Percentiles rank a stretch among this genome's conserved stretches.
Conservation (phyloP, 2,113 vertebrate species). For the Picathartes gymnocephalus region DNA sequence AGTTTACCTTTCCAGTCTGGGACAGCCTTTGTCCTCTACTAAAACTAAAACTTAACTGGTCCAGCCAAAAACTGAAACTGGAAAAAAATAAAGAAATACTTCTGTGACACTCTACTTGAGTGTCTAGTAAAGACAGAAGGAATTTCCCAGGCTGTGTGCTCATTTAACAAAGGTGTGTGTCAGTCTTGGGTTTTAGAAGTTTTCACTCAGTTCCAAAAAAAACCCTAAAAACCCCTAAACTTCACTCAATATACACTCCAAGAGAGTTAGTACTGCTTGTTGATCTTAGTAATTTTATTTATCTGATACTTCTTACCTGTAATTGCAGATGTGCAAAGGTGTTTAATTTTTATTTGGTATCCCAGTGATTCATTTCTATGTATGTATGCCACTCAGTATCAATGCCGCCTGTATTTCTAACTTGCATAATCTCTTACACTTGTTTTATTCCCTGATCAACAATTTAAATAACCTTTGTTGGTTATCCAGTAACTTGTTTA, state of each 20-base stretch:
- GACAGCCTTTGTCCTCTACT: not conserved
- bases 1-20: not conserved
- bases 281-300: not conserved
- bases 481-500: not conserved
- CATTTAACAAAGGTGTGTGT: not conserved
- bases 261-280: not conserved
- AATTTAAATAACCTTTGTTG: not conserved
- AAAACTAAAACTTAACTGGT: not conserved
- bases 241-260: not conserved
- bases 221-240: accelerated
- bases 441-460: not conserved
- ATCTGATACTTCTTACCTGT: not conserved
- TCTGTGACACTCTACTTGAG: not conserved
- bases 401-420: not conserved
- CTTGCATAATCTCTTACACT: not conserved
- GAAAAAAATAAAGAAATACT: accelerated
- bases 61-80: not conserved
- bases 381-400: not conserved
- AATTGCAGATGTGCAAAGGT: not conserved
- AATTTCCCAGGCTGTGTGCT: not conserved
- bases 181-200: not conserved
- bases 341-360: not conserved
- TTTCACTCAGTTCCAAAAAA: not conserved
- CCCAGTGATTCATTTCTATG: accelerated
- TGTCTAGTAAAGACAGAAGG: not conserved